Base-by-base conservation (phyloP, 35 echinoderm and acorn worm species). In the Lytechinus pictus region DNA sequence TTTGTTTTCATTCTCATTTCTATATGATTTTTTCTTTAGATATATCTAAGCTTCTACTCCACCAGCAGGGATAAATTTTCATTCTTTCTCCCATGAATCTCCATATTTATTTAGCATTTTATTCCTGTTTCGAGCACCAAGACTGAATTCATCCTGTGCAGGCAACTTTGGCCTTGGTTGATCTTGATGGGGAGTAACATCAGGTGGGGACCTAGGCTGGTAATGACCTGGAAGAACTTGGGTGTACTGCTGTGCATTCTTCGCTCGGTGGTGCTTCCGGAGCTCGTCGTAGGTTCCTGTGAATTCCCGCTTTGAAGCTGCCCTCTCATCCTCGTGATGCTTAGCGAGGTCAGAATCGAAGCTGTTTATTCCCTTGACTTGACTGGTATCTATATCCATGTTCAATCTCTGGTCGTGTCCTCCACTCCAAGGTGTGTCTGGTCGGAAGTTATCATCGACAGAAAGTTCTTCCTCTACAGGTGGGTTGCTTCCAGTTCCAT, bases 201-300 rank as follows among this genome's bases (percentile, higher is more conserved):
- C 16, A 51, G 92, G 27, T 8, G 53, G 92, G 12, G 53, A 54
- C 27, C 54, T 79, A 9, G 86, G 93, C 54, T 96, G 93, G 58
- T 94, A 94, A 61, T 89, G 86, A 12, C 93, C 92, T 29, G 92
- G 92, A 55, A 95, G 95, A 14, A 95, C 96, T 92, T 98, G 96
- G 27, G 94, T 91, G 86, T 96, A 96, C 27, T 96, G 97, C 52
- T 87, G 86, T 6, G 96, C 52, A 54, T 95, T 92, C 57, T 95
- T 96, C 52, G 92, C 87, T 72, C 97, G 91, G 95, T 95, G 97
- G 60, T 95, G 91, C 86, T 94, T 94, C 53, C 97, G 56, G 12
- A 98, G 94, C 21, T 98, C 96, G 33, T 98, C 96, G 86, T 98
- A 98, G 29, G 97, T 98, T 89, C 58, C 97, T 1, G 97, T 98